phyloP scores from a whole-genome alignment of 2,888 invertebrate species.

The Pseudeuparius sepicola region DNA sequence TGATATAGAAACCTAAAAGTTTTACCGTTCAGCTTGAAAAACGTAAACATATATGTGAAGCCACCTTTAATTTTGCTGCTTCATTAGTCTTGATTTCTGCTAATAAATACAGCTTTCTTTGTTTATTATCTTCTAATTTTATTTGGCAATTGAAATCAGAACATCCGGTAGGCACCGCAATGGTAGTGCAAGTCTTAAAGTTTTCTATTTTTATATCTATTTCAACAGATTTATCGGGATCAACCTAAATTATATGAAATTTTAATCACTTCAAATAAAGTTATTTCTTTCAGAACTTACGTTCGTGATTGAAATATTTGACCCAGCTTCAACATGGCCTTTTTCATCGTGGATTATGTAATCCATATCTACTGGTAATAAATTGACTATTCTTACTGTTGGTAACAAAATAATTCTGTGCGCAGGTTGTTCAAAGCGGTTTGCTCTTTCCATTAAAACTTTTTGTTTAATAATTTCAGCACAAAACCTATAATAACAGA shows the following conservation, averaged over 20 bases:
- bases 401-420: conserved; percentile 80
- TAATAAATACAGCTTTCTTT: conserved; percentile 64
- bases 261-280: neutral
- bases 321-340: conserved; percentile 34
- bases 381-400: conserved; percentile 74
- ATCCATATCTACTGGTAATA: conserved; percentile 73
- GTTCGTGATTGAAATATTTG: conserved; percentile 30
- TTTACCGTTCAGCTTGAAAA: conserved; percentile 2
- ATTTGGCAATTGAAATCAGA: conserved; percentile 39
- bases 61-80: conserved; percentile 36
- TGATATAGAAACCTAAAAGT: conserved; percentile 56
- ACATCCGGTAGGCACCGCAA: conserved; percentile 30
- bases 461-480: conserved; percentile 70
- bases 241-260: conserved; percentile 43
- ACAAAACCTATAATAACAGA: conserved; percentile 70
- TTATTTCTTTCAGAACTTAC: conserved; percentile 25
- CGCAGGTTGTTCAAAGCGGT: conserved; percentile 53
- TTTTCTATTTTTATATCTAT: conserved; percentile 74
- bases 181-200: conserved; percentile 44
- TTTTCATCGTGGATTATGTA: conserved; percentile 44
- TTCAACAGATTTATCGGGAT: conserved; percentile 62
- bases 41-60: too few relatives aligned
- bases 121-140: conserved; percentile 62
- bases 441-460: conserved; percentile 42
- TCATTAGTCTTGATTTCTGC: conserved; percentile 41